Evolutionary conservation across 2,797 vertebrate genomes (phyloP).

Genomic region (Cossypha heuglini): DNA sequence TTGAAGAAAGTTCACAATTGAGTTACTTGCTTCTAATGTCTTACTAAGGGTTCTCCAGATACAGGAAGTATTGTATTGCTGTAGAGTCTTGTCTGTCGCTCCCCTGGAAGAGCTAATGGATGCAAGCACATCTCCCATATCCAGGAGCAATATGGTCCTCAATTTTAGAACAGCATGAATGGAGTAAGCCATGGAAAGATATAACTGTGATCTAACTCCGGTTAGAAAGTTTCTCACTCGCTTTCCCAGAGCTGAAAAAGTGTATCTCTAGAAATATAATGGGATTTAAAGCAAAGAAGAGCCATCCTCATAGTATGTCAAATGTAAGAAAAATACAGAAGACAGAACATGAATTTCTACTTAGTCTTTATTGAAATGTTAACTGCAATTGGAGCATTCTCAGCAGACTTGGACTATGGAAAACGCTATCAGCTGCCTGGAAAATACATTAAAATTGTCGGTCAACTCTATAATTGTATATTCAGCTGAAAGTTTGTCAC

Average conservation of each 20-base stretch:
- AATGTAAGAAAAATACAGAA: slow-evolving; percentile 35
- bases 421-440: background rate
- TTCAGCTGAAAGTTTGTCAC: slow-evolving; percentile 16
- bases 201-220: background rate
- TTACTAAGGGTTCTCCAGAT: background rate
- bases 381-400: slow-evolving; percentile 51
- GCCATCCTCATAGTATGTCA: background rate
- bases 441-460: slow-evolving; percentile 40
- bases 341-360: slow-evolving; percentile 30
- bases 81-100: accelerated
- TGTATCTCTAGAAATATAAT: background rate
- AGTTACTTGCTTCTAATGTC: background rate
- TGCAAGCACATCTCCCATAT: background rate
- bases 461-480: background rate
- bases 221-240: background rate
- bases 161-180: background rate
- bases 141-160: background rate
- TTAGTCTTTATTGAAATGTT: slow-evolving; percentile 40
- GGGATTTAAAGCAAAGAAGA: slow-evolving; percentile 20
- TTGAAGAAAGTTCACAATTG: background rate
- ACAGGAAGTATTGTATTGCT: background rate
- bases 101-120: background rate
- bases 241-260: background rate
- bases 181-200: background rate
- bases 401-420: slow-evolving; percentile 31